A percentile compares a stretch with the other conserved stretches of the same genome.
phyloP scores from a whole-genome alignment of 2,797 vertebrate genomes.

The Chelidonichthys spinosus region DNA sequence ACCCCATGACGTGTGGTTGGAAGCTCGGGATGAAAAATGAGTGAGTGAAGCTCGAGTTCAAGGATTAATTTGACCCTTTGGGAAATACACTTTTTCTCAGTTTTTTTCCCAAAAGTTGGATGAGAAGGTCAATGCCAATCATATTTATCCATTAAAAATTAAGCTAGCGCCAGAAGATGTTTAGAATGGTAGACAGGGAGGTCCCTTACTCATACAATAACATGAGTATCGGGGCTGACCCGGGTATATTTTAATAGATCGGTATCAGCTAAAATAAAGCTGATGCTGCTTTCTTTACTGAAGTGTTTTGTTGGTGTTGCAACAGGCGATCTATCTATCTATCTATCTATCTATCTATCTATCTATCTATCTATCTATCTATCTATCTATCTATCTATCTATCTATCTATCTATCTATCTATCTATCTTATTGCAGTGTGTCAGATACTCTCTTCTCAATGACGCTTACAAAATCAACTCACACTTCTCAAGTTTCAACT shows the following conservation, averaged over 20 bases:
- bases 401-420: too few species aligned
- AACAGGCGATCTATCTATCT: too few species aligned
- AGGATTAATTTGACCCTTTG: neutral
- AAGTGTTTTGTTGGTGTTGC: neutral
- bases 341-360: too few species aligned
- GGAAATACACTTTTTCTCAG: neutral
- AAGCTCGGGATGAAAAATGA: neutral
- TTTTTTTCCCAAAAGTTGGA: neutral
- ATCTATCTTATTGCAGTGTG: too few species aligned
- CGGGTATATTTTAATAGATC: neutral
- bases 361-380: too few species aligned
- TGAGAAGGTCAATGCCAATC: neutral
- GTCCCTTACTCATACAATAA: neutral
- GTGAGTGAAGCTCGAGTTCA: neutral
- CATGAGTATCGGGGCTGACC: neutral
- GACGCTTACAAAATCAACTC: neutral
- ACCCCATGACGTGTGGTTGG: neutral
- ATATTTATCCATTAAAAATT: neutral
- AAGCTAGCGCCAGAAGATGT: neutral
- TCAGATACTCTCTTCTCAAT: too few species aligned
- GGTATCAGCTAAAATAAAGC: neutral
- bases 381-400: too few species aligned
- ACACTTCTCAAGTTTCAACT: constrained; percentile 4
- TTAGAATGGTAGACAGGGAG: neutral
- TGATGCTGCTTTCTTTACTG: neutral